A percentile compares a stretch with the other conserved stretches of the same genome.
Evolutionary conservation across 1,140 invertebrate species (phyloP).

Genomic region (Hyposmocoma kahamanoa): DNA sequence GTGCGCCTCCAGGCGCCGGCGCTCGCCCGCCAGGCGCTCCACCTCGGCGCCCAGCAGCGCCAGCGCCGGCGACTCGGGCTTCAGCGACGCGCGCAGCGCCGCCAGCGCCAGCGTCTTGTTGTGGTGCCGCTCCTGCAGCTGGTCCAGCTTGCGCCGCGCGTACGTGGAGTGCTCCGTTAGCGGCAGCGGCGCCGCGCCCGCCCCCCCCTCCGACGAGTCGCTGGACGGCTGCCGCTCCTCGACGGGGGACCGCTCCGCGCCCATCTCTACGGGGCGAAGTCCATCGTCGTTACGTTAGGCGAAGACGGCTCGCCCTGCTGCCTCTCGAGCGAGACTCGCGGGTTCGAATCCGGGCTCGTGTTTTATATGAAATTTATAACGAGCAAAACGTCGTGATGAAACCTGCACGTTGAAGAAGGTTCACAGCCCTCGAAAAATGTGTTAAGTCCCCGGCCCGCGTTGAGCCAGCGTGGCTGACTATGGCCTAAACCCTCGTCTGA

Average conservation of each 20-base stretch:
- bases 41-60: constrained; percentile 87
- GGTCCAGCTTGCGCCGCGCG: constrained; percentile 85
- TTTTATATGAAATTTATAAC: too few relatives aligned
- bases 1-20: constrained; percentile 86
- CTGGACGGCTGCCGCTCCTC: constrained; percentile 74
- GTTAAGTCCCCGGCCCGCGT: too few relatives aligned
- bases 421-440: too few relatives aligned
- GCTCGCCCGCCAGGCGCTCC: constrained; percentile 85
- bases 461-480: too few relatives aligned
- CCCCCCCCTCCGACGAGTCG: constrained; percentile 67
- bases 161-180: constrained; percentile 89
- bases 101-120: constrained; percentile 89
- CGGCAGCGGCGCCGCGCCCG: constrained; percentile 71
- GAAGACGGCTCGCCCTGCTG: too few relatives aligned
- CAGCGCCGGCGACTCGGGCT: constrained; percentile 84
- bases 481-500: too few relatives aligned
- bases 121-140: constrained; percentile 84
- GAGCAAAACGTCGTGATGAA: too few relatives aligned
- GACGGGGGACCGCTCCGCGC: constrained; percentile 63
- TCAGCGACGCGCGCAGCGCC: constrained; percentile 82
- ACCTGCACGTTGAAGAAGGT: too few relatives aligned
- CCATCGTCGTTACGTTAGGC: too few relatives aligned
- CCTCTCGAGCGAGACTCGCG: too few relatives aligned
- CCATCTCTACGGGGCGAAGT: too few relatives aligned
- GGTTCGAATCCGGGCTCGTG: too few relatives aligned